A percentile compares a stretch with the other conserved stretches of the same genome.
These are phyloP conservation scores for Meleagris gallopavo DNA, from an alignment of 2,113 vertebrate genomes.

Conservation along the genomic window DNA sequence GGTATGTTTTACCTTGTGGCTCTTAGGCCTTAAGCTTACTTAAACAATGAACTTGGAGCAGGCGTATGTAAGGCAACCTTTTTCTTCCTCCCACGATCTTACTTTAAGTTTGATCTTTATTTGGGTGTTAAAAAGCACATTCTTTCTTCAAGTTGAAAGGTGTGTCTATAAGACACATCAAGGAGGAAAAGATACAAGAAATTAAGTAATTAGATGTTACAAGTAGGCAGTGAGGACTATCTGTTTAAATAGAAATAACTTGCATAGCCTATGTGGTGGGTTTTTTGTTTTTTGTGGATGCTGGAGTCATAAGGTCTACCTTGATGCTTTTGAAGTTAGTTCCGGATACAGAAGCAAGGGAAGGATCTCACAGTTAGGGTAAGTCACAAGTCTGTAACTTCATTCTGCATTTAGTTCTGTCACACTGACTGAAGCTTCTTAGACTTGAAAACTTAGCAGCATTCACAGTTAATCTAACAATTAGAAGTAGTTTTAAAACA, in stretches of 20 bases:
- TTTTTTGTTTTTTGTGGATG: not conserved
- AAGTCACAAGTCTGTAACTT: not conserved
- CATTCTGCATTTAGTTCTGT: not conserved
- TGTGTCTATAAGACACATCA: conserved; percentile 23
- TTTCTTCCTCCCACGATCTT: not conserved
- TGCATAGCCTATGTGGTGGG: not conserved
- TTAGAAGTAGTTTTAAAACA: not conserved
- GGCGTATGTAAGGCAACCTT: not conserved
- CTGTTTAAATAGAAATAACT: not conserved
- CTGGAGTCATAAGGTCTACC: conserved; percentile 23
- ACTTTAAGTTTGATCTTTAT: not conserved
- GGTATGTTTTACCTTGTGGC: not conserved
- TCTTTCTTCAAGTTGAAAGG: not conserved
- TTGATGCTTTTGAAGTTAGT: not conserved
- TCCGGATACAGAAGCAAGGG: not conserved
- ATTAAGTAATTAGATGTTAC: not conserved
- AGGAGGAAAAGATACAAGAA: not conserved
- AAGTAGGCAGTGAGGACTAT: not conserved
- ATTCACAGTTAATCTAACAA: not conserved
- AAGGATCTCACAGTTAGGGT: not conserved
- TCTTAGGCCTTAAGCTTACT: accelerated
- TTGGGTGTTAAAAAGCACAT: not conserved
- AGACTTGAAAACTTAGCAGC: not conserved
- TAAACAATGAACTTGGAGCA: not conserved
- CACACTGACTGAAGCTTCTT: not conserved